phyloP scores from a whole-genome alignment of 1,140 invertebrate species.

The Solen grandis region DNA sequence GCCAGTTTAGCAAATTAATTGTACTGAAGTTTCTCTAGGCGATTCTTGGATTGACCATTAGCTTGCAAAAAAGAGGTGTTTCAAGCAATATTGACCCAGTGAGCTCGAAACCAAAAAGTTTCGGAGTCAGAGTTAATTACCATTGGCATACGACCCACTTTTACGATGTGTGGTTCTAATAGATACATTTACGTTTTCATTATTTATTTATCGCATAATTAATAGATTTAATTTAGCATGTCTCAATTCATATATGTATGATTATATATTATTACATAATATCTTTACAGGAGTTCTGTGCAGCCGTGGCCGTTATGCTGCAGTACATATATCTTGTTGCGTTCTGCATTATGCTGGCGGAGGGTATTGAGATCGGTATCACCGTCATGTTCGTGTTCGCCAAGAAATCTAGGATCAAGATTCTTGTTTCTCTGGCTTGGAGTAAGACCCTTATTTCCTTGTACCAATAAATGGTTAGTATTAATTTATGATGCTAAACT shows the following conservation, averaged over 20 bases:
- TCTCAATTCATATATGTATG: background rate
- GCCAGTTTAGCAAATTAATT: background rate
- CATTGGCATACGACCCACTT: background rate
- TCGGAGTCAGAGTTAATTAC: background rate
- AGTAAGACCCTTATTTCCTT: too few relatives aligned
- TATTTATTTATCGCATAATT: background rate
- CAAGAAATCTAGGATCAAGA: constrained; percentile 15
- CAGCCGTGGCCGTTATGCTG: constrained; percentile 58
- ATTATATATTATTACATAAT: background rate
- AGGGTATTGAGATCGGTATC: constrained; percentile 63
- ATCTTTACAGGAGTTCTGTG: constrained; percentile 58
- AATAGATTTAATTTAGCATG: too few relatives aligned
- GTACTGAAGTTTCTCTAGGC: too few relatives aligned
- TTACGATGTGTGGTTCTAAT: background rate
- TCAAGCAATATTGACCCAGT: too few relatives aligned
- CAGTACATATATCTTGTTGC: constrained; percentile 67
- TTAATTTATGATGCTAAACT: background rate
- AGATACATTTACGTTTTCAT: background rate
- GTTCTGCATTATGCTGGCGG: constrained; percentile 66
- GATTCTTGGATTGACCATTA: too few relatives aligned
- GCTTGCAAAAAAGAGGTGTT: too few relatives aligned
- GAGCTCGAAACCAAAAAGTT: too few relatives aligned
- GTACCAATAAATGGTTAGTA: background rate
- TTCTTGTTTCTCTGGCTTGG: constrained; percentile 48
- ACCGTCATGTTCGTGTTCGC: constrained; percentile 45